phyloP scores from a whole-genome alignment of 2,113 vertebrate genomes.

The Anseranas semipalmata region DNA sequence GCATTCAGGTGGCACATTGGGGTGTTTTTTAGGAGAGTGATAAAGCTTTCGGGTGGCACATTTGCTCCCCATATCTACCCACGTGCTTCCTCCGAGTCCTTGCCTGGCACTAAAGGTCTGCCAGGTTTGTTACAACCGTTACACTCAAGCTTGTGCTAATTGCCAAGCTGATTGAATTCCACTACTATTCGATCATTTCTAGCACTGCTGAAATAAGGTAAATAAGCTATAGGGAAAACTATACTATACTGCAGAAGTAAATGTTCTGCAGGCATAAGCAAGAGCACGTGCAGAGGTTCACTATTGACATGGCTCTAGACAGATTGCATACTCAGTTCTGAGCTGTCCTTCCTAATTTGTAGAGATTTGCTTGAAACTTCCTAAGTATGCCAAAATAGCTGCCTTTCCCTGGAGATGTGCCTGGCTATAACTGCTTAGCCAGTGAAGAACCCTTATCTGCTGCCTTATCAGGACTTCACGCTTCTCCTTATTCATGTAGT shows the following conservation, averaged over 20 bases:
- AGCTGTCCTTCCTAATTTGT: background rate
- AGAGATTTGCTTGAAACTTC: background rate
- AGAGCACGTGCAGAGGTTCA: background rate
- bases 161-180: background rate
- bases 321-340: background rate
- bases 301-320: background rate
- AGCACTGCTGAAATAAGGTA: too few relatives aligned
- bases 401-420: background rate
- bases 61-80: background rate
- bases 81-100: background rate
- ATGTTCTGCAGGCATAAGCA: background rate
- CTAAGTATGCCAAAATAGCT: background rate
- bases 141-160: background rate
- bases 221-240: background rate
- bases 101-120: background rate
- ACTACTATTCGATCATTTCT: rapidly evolving
- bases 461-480: background rate
- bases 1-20: background rate
- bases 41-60: background rate
- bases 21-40: background rate
- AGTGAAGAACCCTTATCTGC: background rate
- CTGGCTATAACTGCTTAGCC: background rate
- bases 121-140: background rate
- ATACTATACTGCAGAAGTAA: background rate
- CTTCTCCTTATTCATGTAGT: background rate